Conservation (phyloP, 2,888 invertebrate species). For the Synanthedon andrenaeformis region DNA sequence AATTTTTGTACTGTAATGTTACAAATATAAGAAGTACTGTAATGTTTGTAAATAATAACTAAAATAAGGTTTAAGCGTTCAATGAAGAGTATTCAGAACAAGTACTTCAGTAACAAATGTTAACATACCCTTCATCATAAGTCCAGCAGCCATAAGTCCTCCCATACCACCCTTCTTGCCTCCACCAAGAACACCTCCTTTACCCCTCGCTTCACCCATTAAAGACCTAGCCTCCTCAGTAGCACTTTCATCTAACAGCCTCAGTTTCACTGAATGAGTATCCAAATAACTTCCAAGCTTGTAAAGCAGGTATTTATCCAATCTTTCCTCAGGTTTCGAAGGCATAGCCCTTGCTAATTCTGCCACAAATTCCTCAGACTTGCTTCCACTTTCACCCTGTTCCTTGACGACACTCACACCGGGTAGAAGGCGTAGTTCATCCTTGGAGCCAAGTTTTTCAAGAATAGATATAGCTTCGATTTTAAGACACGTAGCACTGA, state of each 20-base stretch:
- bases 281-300: slow-evolving; percentile 79
- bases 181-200: slow-evolving; percentile 59
- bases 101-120: no score
- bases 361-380: slow-evolving; percentile 77
- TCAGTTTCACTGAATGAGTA: slow-evolving; percentile 79
- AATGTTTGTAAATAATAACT: no score
- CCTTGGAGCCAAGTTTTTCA: slow-evolving; percentile 50
- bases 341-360: slow-evolving; percentile 82
- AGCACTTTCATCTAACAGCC: slow-evolving; percentile 74
- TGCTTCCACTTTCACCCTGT: slow-evolving; percentile 59
- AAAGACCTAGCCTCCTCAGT: slow-evolving; percentile 70
- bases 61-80: no score
- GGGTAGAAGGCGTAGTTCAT: slow-evolving; percentile 45
- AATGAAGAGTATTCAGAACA: no score
- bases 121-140: slow-evolving; percentile 71
- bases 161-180: slow-evolving; percentile 67
- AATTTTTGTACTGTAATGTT: no score
- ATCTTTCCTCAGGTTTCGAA: slow-evolving; percentile 78
- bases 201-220: slow-evolving; percentile 64
- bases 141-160: slow-evolving; percentile 64
- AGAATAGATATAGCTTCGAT: slow-evolving; percentile 55
- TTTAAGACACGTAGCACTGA: slow-evolving; percentile 54
- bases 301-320: slow-evolving; percentile 81
- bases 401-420: slow-evolving; percentile 79
- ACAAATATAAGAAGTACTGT: no score